A percentile compares a stretch with the other conserved stretches of the same genome.
Evolutionary conservation across 2,797 vertebrate genomes (phyloP).

Genomic region (Rhincodon typus): DNA sequence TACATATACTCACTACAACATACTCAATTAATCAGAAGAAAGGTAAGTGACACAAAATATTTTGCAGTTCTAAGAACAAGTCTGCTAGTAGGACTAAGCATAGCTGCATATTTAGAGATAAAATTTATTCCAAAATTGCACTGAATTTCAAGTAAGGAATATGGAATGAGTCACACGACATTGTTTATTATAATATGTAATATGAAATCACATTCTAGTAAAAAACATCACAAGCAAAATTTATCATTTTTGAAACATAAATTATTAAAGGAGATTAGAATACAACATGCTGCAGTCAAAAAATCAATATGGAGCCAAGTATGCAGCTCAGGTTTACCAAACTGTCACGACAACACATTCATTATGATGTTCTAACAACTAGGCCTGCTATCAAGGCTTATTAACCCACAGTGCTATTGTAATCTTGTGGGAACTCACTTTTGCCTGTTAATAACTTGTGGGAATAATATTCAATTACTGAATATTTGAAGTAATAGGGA

Average conservation of each 20-base stretch:
- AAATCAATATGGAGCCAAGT: neutral
- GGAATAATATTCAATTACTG: neutral
- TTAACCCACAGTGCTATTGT: neutral
- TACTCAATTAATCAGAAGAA: neutral
- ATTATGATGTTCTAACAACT: neutral
- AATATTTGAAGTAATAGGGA: neutral
- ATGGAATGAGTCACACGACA: neutral
- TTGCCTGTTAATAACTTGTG: neutral
- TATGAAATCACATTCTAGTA: neutral
- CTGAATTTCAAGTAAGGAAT: neutral
- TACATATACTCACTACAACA: neutral
- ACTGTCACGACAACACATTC: neutral
- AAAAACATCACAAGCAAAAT: neutral
- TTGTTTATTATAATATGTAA: neutral
- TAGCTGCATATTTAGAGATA: neutral
- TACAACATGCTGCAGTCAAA: neutral
- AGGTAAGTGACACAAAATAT: neutral
- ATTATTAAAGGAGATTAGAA: conserved; percentile 15
- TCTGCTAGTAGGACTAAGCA: neutral
- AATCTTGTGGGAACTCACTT: neutral
- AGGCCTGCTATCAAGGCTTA: neutral
- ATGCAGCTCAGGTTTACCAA: neutral
- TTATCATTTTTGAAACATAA: conserved; percentile 19
- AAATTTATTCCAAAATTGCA: neutral
- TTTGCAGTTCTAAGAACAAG: neutral